These are phyloP conservation scores for Drosophila sucinea DNA, from an alignment of 1,140 invertebrate genomes.

Conservation along the genomic window DNA sequence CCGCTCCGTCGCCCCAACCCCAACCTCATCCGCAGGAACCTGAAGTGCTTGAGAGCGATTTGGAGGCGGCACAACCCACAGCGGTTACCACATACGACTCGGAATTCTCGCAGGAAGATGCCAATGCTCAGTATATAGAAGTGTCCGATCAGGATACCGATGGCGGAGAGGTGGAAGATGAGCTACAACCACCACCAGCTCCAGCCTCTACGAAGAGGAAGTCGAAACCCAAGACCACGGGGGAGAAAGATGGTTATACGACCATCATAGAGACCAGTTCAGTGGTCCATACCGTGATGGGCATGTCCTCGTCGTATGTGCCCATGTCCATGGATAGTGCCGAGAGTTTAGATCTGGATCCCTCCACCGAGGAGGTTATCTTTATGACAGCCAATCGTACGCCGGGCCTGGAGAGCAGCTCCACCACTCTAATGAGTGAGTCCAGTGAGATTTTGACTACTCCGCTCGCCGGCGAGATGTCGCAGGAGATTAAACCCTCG, in stretches of 20 bases:
- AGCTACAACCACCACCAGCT: conserved; percentile 45
- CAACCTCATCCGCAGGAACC: conserved; percentile 37
- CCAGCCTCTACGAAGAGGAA: conserved; percentile 60
- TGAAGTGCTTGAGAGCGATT: conserved; percentile 36
- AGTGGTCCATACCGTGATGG: conserved; percentile 68
- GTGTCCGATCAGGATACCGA: conserved; percentile 75
- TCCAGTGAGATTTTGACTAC: conserved; percentile 82
- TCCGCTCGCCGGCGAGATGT: conserved; percentile 36
- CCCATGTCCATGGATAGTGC: conserved; percentile 78
- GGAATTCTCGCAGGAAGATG: conserved; percentile 76
- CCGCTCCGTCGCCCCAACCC: conserved; percentile 9
- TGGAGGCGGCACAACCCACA: conserved; percentile 63
- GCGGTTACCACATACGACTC: conserved; percentile 75
- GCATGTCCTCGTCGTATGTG: conserved; percentile 68
- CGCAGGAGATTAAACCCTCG: conserved; percentile 56
- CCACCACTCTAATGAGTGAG: conserved; percentile 14
- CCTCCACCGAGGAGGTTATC: conserved; percentile 70
- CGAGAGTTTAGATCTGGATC: conserved; percentile 61
- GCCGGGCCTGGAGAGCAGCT: conserved; percentile 68
- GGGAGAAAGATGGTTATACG: conserved; percentile 55
- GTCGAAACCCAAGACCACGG: conserved; percentile 56
- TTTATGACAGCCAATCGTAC: conserved; percentile 83
- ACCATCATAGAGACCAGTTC: conserved; percentile 74
- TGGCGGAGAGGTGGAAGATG: conserved; percentile 58
- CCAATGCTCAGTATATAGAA: conserved; percentile 77